These are phyloP conservation scores for Diachasmimorpha longicaudata DNA, from an alignment of 1,140 invertebrate genomes.

Conservation along the genomic window DNA sequence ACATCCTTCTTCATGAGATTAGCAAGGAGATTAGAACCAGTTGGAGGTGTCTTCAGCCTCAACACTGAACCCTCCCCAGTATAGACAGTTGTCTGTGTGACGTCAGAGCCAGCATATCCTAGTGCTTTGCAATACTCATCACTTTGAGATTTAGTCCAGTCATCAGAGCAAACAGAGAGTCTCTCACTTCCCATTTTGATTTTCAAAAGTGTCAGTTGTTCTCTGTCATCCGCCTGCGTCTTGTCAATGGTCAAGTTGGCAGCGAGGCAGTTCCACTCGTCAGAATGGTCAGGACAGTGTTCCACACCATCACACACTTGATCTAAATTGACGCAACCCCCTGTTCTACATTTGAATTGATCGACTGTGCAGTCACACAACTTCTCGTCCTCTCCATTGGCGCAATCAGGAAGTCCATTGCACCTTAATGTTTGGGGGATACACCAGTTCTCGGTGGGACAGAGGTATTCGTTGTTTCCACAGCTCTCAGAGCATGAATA, in stretches of 20 bases:
- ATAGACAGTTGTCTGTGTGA: slow-evolving; percentile 46
- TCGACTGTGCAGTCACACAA: slow-evolving; percentile 65
- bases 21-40: slow-evolving; percentile 48
- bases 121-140: slow-evolving; percentile 64
- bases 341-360: slow-evolving; percentile 67
- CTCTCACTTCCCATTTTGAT: slow-evolving; percentile 57
- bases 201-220: slow-evolving; percentile 37
- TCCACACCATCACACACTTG: slow-evolving; percentile 68
- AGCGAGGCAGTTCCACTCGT: slow-evolving; percentile 68
- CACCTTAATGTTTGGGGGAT: slow-evolving; percentile 67
- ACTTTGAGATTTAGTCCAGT: slow-evolving; percentile 65
- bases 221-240: background rate
- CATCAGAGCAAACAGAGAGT: slow-evolving; percentile 62
- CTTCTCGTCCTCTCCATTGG: slow-evolving; percentile 71
- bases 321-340: slow-evolving; percentile 65
- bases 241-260: slow-evolving; percentile 36
- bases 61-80: slow-evolving; percentile 40
- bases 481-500: slow-evolving; percentile 65
- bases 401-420: slow-evolving; percentile 70
- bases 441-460: slow-evolving; percentile 65
- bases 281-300: slow-evolving; percentile 70
- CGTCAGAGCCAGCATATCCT: slow-evolving; percentile 61
- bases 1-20: slow-evolving; percentile 56
- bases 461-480: slow-evolving; percentile 66
- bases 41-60: slow-evolving; percentile 50